phyloP scores from a whole-genome alignment of 1,140 invertebrate species.

The Pentalonia nigronervosa region DNA sequence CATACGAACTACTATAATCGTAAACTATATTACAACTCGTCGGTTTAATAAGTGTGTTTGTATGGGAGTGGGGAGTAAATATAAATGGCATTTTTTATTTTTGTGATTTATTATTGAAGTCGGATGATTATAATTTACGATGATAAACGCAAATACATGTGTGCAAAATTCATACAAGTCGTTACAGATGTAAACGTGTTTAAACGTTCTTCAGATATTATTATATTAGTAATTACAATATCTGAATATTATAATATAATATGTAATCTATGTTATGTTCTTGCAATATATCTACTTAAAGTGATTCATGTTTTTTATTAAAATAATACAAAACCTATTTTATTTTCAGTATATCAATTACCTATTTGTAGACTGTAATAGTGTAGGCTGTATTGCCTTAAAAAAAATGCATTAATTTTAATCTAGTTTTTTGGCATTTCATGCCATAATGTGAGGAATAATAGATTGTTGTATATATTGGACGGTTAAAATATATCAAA shows the following conservation, averaged over 20 bases:
- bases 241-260: too few species aligned
- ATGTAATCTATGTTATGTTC: too few species aligned
- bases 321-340: not conserved
- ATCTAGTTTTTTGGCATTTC: not conserved
- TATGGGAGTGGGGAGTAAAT: not conserved
- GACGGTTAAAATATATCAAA: not conserved
- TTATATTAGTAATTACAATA: not conserved
- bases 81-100: not conserved
- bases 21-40: constrained; percentile 31
- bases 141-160: not conserved
- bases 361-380: not conserved
- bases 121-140: not conserved
- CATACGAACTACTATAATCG: constrained; percentile 6
- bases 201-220: not conserved
- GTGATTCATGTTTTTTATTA: not conserved
- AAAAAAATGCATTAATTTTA: not conserved
- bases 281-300: not conserved
- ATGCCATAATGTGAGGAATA: not conserved
- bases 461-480: not conserved
- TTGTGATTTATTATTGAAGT: not conserved
- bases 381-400: too few species aligned
- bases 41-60: not conserved
- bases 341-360: not conserved
- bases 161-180: not conserved
- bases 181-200: not conserved